A percentile compares a stretch with the other conserved stretches of the same genome.
phyloP scores from a whole-genome alignment of 1,140 invertebrate species.

The Neomicropteryx cornuta region DNA sequence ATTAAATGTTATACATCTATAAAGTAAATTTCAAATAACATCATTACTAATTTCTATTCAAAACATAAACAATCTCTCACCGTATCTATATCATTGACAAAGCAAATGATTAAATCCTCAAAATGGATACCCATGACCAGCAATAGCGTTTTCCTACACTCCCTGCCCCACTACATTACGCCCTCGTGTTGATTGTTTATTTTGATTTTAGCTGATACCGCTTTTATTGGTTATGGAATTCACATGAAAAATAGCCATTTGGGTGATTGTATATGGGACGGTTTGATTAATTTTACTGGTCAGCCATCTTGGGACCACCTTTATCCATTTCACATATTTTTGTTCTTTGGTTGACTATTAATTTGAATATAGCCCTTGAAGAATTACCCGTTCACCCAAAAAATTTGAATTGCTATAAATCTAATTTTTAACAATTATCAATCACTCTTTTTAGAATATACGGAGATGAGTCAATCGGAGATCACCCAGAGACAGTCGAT shows the following conservation, averaged over 20 bases:
- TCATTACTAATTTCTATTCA: slow-evolving; percentile 5
- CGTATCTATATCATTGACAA: slow-evolving; percentile 7
- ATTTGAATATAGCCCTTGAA: too few relatives aligned
- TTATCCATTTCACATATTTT: neutral
- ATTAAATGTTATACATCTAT: too few relatives aligned
- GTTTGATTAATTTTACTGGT: too few relatives aligned
- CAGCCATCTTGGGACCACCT: neutral
- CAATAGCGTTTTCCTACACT: slow-evolving; percentile 6
- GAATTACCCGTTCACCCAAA: too few relatives aligned
- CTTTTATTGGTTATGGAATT: too few relatives aligned
- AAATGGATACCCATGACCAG: too few relatives aligned
- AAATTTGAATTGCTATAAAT: too few relatives aligned
- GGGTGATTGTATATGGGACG: too few relatives aligned
- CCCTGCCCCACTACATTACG: slow-evolving; percentile 2
- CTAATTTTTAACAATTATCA: neutral
- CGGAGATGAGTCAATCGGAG: slow-evolving; percentile 86
- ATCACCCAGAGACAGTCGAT: slow-evolving; percentile 86
- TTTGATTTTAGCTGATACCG: too few relatives aligned
- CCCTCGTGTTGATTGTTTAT: too few relatives aligned
- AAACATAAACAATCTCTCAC: neutral
- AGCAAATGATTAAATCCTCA: too few relatives aligned
- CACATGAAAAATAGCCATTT: too few relatives aligned
- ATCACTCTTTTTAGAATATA: slow-evolving; percentile 64
- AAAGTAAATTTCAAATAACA: slow-evolving; percentile 6
- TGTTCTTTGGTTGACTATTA: neutral